phyloP scores from a whole-genome alignment of 2,797 vertebrate species.

The Jordanella pulchra region DNA sequence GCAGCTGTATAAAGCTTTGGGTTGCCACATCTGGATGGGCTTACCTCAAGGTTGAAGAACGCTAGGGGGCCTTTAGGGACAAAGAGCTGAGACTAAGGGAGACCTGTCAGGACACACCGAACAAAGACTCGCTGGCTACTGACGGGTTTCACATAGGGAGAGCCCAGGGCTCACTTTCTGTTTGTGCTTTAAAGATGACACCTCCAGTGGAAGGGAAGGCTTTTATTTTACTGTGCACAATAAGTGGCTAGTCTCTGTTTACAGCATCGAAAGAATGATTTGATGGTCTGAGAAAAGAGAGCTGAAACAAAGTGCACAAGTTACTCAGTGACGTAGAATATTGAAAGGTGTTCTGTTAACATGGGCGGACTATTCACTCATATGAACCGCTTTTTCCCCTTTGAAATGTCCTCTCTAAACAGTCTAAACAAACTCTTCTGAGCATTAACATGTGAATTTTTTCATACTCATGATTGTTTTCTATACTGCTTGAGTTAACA shows the following conservation, averaged over 20 bases:
- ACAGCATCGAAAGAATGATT: constrained; percentile 25
- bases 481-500: neutral
- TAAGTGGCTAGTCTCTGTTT: constrained; percentile 42
- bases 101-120: constrained; percentile 71
- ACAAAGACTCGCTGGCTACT: constrained; percentile 59
- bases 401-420: neutral
- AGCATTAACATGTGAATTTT: neutral
- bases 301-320: constrained; percentile 3
- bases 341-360: constrained; percentile 32
- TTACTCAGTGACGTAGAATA: constrained; percentile 40
- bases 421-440: neutral
- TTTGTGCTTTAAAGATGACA: constrained; percentile 55
- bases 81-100: constrained; percentile 61
- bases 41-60: constrained; percentile 70
- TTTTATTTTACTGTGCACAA: constrained; percentile 55
- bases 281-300: constrained; percentile 32
- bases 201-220: constrained; percentile 36
- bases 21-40: constrained; percentile 77
- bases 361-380: neutral
- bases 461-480: neutral
- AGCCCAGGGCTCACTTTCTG: constrained; percentile 39
- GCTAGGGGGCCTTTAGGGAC: constrained; percentile 55
- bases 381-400: neutral
- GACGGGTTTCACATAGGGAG: constrained; percentile 58
- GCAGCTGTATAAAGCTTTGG: constrained; percentile 69